These are phyloP conservation scores for Potamilus streckersoni DNA, from an alignment of 1,140 invertebrate species.

Conservation along the genomic window DNA sequence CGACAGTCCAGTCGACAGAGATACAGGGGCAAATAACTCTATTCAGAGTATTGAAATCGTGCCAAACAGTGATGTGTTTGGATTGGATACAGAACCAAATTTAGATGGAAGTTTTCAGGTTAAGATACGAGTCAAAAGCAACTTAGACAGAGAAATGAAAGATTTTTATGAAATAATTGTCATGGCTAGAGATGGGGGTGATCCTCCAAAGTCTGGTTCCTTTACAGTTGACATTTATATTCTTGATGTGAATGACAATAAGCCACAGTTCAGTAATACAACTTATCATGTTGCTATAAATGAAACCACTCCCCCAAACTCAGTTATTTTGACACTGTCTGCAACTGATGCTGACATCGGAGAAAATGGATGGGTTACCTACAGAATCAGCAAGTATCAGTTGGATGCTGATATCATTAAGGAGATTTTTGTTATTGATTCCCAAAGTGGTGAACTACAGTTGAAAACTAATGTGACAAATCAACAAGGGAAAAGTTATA, in stretches of 20 bases:
- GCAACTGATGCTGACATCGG: slow-evolving; percentile 59
- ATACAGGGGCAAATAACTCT: slow-evolving; percentile 51
- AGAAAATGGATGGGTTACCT: slow-evolving; percentile 45
- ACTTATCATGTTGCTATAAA: slow-evolving; percentile 73
- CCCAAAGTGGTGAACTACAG: slow-evolving; percentile 50
- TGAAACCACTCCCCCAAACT: slow-evolving; percentile 70
- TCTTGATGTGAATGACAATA: slow-evolving; percentile 73
- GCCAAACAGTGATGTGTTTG: slow-evolving; percentile 36
- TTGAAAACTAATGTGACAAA: slow-evolving; percentile 77
- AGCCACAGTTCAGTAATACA: slow-evolving; percentile 45
- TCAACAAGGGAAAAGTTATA: slow-evolving; percentile 72
- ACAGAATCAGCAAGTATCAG: slow-evolving; percentile 26
- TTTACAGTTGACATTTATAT: slow-evolving; percentile 54
- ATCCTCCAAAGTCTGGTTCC: slow-evolving; percentile 46
- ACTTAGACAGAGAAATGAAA: slow-evolving; percentile 48
- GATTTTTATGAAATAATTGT: slow-evolving; percentile 51
- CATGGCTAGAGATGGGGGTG: slow-evolving; percentile 53
- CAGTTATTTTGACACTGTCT: slow-evolving; percentile 42
- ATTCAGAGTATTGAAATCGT: slow-evolving; percentile 45
- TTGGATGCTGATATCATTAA: slow-evolving; percentile 19
- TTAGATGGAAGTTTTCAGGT: slow-evolving; percentile 49
- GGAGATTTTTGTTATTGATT: slow-evolving; percentile 12
- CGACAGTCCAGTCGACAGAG: slow-evolving; percentile 51
- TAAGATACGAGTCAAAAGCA: slow-evolving; percentile 44
- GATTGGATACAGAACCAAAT: slow-evolving; percentile 37